Evolutionary conservation across 2,797 vertebrate genomes (phyloP), one percentile per base, ranked within the genome.

Genomic region (Coregonus sp.): DNA sequence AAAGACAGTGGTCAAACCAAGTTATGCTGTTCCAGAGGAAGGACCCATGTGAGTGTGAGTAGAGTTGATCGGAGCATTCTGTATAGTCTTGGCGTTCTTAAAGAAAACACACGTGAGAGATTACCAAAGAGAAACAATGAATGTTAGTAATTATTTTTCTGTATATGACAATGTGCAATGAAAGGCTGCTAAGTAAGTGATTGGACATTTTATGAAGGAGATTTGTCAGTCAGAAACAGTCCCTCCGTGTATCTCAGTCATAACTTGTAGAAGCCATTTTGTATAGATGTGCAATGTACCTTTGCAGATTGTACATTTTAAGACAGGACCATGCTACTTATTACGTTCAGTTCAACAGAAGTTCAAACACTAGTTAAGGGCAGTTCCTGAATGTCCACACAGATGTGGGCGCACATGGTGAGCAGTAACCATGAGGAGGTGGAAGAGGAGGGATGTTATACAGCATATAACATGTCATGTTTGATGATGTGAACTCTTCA

Each of bases 401-500:
- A 74, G 11, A 54, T 4, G n/a, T 68, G 75, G 70, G 65, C 66
- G 66, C 65, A 73, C 74, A 50, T 12, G 3, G 31, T 33, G 31
- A 25, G 54, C 15, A 18, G 6, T 56, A n/a, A 67, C 29, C 25
- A 33, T 67, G 20, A 63, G 9, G 20, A 15, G 31, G 29, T 67
- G 65, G 12, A 74, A 70, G n/a, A 31, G 4, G 70, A 77, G 75
- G 7, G 74, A 79, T 68, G 37, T 76, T 18, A 76, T 79, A 84
- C 65, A 73, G 61, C 79, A 18, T 20, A 25, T 2, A 35, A 86
- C 59, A 47, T 25, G 74, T 80, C 80, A 76, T n/a, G 77, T 83
- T 78, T 84, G 82, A 81, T 72, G 74, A 37, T 31, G 72, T 79
- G 16, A 72, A 80, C 77, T 85, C 89, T 81, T 95, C 92, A 95